phyloP scores from a whole-genome alignment of 2,113 vertebrate genomes.

The Machaerirhynchus nigripectus region DNA sequence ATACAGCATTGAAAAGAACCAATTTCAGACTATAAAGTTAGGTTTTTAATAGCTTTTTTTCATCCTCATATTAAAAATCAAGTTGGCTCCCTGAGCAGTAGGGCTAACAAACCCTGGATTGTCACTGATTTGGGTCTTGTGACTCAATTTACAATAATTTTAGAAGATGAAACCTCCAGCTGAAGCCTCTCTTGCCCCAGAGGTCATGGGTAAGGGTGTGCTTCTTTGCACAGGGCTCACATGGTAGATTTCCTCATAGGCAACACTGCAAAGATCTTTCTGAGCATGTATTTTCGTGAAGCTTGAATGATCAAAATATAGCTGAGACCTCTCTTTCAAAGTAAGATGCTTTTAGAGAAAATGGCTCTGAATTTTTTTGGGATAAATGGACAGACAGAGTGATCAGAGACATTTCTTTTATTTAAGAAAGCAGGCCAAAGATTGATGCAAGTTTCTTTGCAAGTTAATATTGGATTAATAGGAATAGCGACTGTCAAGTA shows the following conservation, averaged over 20 bases:
- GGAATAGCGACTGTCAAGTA: background rate
- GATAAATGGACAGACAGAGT: background rate
- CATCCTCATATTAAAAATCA: conserved; percentile 28
- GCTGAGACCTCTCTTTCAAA: background rate
- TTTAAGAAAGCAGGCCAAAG: background rate
- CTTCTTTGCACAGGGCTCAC: background rate
- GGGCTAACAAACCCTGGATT: background rate
- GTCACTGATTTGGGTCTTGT: background rate
- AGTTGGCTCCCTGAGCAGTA: background rate
- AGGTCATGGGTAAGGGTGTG: background rate
- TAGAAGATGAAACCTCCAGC: background rate
- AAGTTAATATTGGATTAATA: background rate
- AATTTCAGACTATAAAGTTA: background rate
- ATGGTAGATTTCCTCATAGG: background rate
- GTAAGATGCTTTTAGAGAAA: background rate
- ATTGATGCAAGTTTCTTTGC: background rate
- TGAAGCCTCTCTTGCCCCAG: background rate
- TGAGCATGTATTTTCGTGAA: background rate
- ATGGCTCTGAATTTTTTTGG: background rate
- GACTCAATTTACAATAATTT: background rate
- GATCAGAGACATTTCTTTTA: background rate
- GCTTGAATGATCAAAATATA: background rate
- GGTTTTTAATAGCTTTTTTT: background rate
- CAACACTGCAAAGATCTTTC: background rate
- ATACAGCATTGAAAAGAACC: background rate